Percentiles rank a stretch among this genome's conserved stretches.
Evolutionary conservation across 1,140 invertebrate species (phyloP).

Genomic region (Drosophila serrata): DNA sequence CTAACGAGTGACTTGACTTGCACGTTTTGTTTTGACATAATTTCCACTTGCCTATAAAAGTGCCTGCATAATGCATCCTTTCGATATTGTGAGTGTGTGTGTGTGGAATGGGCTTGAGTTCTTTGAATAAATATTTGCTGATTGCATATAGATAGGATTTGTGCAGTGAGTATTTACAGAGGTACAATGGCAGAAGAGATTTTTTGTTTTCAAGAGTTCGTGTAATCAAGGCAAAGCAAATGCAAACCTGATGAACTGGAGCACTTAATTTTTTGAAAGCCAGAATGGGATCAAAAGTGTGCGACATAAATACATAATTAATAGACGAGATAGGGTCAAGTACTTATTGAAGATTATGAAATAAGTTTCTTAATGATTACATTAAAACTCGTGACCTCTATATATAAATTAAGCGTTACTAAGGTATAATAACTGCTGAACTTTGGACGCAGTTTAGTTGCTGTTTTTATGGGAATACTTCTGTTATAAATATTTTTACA

Average conservation of each 20-base stretch:
- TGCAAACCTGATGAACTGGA: slow-evolving; percentile 6
- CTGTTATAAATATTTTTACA: neutral
- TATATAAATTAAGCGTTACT: neutral
- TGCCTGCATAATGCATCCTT: slow-evolving; percentile 65
- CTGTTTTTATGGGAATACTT: neutral
- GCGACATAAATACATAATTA: slow-evolving; percentile 12
- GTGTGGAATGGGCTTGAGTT: slow-evolving; percentile 1
- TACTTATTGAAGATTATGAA: too few relatives aligned
- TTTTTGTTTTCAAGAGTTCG: slow-evolving; percentile 18
- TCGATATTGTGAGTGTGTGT: slow-evolving; percentile 6
- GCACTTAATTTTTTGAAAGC: neutral
- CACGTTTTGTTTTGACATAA: slow-evolving; percentile 79
- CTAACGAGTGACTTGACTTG: slow-evolving; percentile 62
- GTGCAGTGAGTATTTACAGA: slow-evolving; percentile 61
- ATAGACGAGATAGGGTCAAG: neutral
- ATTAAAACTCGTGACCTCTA: neutral
- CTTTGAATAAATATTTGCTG: slow-evolving; percentile 68
- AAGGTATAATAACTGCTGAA: neutral
- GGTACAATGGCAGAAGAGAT: slow-evolving; percentile 17
- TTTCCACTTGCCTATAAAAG: slow-evolving; percentile 71
- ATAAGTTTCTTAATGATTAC: neutral
- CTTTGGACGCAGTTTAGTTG: neutral
- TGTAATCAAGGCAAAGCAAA: slow-evolving; percentile 30
- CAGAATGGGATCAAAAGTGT: neutral
- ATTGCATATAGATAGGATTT: slow-evolving; percentile 80